phyloP scores from a whole-genome alignment of 2,113 vertebrate species.

The Rhinogobius similis region DNA sequence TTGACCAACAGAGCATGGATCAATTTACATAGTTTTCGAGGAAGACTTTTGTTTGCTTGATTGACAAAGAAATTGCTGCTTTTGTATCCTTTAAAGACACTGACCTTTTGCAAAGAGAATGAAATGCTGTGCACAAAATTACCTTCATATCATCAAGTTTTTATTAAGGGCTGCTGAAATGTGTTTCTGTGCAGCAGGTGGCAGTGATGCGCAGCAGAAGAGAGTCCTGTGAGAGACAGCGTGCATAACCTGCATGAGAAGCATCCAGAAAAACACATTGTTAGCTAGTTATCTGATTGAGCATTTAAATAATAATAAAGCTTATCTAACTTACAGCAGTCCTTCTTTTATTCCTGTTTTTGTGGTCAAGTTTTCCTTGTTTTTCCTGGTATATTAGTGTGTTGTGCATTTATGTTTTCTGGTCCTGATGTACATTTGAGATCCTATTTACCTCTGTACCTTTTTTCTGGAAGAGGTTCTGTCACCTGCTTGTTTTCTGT shows the following conservation, averaged over 20 bases:
- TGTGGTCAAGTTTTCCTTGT: no score
- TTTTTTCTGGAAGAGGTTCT: no score
- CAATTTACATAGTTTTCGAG: constrained; percentile 43
- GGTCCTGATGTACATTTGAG: no score
- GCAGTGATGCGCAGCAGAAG: constrained; percentile 37
- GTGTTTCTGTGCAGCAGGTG: constrained; percentile 49
- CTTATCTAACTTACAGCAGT: no score
- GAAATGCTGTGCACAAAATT: neutral
- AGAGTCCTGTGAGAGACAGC: neutral
- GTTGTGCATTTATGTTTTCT: no score
- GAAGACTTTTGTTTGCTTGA: constrained; percentile 39
- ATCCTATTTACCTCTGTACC: no score
- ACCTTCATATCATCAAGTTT: neutral
- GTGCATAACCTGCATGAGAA: no score
- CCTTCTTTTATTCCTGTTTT: no score
- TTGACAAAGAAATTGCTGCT: constrained; percentile 25
- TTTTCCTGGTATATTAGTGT: no score
- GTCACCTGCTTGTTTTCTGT: no score
- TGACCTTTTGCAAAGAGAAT: neutral
- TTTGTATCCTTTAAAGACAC: neutral
- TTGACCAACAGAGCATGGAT: constrained; percentile 36
- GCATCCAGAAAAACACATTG: no score
- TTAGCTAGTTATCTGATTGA: neutral
- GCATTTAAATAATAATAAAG: no score
- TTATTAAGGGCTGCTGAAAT: neutral